Conservation (phyloP, 2,113 vertebrate species). For the Takifugu bimaculatus region DNA sequence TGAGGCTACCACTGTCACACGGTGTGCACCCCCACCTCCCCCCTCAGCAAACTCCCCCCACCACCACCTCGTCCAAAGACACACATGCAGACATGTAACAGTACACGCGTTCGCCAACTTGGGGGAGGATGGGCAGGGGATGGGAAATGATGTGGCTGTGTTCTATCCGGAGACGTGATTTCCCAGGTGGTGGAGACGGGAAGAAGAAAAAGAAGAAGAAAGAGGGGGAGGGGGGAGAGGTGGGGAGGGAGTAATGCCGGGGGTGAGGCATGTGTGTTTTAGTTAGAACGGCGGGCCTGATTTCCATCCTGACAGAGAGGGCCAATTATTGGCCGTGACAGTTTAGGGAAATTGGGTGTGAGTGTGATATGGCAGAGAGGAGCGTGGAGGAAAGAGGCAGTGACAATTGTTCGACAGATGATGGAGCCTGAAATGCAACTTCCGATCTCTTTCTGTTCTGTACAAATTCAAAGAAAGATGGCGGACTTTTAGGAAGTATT, state of each 20-base stretch:
- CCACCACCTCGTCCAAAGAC: not conserved
- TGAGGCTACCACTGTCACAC: slow-evolving; percentile 72
- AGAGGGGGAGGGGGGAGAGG: slow-evolving; percentile 1
- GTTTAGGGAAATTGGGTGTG: slow-evolving; percentile 64
- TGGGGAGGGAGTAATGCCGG: slow-evolving; percentile 19
- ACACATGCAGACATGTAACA: slow-evolving; percentile 1
- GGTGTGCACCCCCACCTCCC: slow-evolving; percentile 17
- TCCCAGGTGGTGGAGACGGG: slow-evolving; percentile 27
- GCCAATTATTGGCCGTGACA: slow-evolving; percentile 70
- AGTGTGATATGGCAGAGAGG: slow-evolving; percentile 60
- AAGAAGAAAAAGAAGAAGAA: slow-evolving; percentile 15
- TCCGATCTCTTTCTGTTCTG: slow-evolving; percentile 14
- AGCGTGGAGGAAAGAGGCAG: slow-evolving; percentile 37
- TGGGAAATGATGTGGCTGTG: slow-evolving; percentile 33
- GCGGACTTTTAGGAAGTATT: slow-evolving; percentile 3
- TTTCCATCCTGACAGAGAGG: slow-evolving; percentile 64
- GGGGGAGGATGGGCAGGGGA: slow-evolving; percentile 24
- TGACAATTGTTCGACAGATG: slow-evolving; percentile 47
- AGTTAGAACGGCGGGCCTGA: slow-evolving; percentile 62
- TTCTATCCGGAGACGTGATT: slow-evolving; percentile 47
- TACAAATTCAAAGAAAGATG: slow-evolving; percentile 3
- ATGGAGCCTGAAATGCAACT: slow-evolving; percentile 28
- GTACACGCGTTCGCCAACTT: slow-evolving; percentile 12
- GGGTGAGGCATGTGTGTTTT: slow-evolving; percentile 47
- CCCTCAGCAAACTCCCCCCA: not conserved